Percentiles rank a stretch among this genome's conserved stretches.
Evolutionary conservation across 2,797 vertebrate genomes (phyloP).

Genomic region (Anguilla obscura): DNA sequence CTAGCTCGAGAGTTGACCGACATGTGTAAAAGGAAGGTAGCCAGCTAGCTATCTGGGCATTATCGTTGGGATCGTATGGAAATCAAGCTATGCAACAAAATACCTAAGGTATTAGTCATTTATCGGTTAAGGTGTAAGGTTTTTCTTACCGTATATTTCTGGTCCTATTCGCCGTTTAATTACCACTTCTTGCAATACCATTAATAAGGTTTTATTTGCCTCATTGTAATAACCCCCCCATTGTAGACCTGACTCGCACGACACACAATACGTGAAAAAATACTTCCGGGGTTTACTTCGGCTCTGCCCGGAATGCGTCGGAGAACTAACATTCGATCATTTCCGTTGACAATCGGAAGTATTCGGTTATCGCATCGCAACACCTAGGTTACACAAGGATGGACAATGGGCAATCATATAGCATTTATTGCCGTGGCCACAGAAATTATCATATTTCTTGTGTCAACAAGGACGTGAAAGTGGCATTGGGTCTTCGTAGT

Average conservation of each 20-base stretch:
- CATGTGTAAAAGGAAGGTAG: background rate
- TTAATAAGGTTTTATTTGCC: background rate
- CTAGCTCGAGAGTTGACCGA: conserved; percentile 18
- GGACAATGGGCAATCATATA: background rate
- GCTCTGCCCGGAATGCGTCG: conserved; percentile 16
- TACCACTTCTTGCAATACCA: background rate
- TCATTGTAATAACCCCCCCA: conserved; percentile 27
- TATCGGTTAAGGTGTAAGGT: background rate
- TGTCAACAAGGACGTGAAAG: background rate
- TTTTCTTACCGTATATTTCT: conserved; percentile 13
- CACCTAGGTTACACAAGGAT: background rate
- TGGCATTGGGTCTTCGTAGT: too few relatives aligned
- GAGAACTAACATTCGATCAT: background rate
- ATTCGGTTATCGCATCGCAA: background rate
- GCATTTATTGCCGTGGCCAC: background rate
- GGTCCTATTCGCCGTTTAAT: background rate
- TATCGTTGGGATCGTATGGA: background rate
- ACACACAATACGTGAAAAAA: conserved; percentile 27
- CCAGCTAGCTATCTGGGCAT: conserved; percentile 2
- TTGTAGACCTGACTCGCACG: conserved; percentile 18
- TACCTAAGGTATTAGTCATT: background rate
- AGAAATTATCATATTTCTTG: background rate
- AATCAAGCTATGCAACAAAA: background rate
- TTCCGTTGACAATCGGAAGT: background rate
- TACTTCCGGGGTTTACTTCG: conserved; percentile 31